Conservation (phyloP, 2,797 vertebrate genomes). For the Chelon labrosus region DNA sequence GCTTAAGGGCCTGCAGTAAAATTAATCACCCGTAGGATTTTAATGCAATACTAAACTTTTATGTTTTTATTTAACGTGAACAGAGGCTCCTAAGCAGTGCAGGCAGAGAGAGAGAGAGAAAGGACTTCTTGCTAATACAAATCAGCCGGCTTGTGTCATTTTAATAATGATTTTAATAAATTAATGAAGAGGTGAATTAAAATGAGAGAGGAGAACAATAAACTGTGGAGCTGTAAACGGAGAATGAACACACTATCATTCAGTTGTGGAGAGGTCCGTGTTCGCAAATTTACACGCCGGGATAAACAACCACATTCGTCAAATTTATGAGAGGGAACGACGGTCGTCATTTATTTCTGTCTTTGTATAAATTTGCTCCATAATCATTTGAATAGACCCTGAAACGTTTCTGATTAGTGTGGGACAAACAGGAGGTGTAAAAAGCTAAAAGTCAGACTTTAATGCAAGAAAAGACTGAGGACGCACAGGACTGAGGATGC, state of each 20-base stretch:
- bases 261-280: slow-evolving; percentile 90
- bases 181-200: slow-evolving; percentile 94
- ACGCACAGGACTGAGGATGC: too few species aligned
- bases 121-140: slow-evolving; percentile 86
- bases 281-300: slow-evolving; percentile 86
- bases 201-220: slow-evolving; percentile 83
- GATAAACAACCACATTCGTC: slow-evolving; percentile 66
- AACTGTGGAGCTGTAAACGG: slow-evolving; percentile 91
- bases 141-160: slow-evolving; percentile 96
- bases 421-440: neutral
- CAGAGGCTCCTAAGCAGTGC: slow-evolving; percentile 91
- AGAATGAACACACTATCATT: slow-evolving; percentile 95
- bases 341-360: slow-evolving; percentile 69
- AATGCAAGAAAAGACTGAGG: too few species aligned
- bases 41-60: slow-evolving; percentile 99
- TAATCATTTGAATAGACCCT: slow-evolving; percentile 68
- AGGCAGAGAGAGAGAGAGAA: slow-evolving; percentile 53
- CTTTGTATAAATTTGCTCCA: slow-evolving; percentile 64
- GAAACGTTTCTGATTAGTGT: slow-evolving; percentile 39
- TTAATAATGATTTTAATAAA: slow-evolving; percentile 99
- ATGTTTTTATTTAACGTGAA: slow-evolving; percentile 97
- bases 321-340: slow-evolving; percentile 70
- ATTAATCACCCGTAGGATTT: slow-evolving; percentile 99
- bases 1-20: slow-evolving; percentile 98
- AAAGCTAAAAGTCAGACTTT: too few species aligned